phyloP scores from a whole-genome alignment of 2,797 vertebrate species.

The Moxostoma hubbsi region DNA sequence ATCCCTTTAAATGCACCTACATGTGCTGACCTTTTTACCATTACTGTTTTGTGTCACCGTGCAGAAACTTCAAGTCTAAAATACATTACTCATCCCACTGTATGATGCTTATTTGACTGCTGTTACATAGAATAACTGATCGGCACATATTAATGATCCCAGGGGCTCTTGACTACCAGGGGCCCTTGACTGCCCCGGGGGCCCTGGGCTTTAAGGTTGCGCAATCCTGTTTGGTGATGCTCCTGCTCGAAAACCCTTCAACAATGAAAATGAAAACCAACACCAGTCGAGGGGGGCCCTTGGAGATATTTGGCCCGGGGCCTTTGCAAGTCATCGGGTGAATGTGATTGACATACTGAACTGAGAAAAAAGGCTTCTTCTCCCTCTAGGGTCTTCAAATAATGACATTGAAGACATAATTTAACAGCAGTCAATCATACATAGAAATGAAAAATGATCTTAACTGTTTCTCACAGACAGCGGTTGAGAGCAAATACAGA shows the following conservation, averaged over 20 bases:
- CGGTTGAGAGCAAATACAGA: no score
- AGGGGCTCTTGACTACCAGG: no score
- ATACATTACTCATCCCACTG: background rate
- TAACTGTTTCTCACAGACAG: no score
- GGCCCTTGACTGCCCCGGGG: no score
- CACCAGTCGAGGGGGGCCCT: no score
- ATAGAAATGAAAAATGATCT: slow-evolving; percentile 7
- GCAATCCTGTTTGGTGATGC: no score
- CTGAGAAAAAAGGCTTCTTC: slow-evolving; percentile 55
- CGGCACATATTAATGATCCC: no score
- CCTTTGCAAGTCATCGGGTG: background rate
- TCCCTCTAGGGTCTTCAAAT: slow-evolving; percentile 36
- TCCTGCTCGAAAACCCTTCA: no score
- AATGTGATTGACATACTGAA: slow-evolving; percentile 70
- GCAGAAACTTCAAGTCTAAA: slow-evolving; percentile 9
- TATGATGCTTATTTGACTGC: background rate
- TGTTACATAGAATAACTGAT: background rate
- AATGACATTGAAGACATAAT: slow-evolving; percentile 10
- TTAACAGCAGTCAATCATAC: slow-evolving; percentile 31
- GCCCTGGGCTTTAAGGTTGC: no score
- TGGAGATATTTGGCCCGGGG: no score
- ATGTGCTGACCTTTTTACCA: background rate
- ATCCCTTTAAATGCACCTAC: background rate
- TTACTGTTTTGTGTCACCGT: background rate
- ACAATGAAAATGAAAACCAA: no score